Evolutionary conservation across 2,797 vertebrate species (phyloP).

Genomic region (Acrossocheilus fasciatus): DNA sequence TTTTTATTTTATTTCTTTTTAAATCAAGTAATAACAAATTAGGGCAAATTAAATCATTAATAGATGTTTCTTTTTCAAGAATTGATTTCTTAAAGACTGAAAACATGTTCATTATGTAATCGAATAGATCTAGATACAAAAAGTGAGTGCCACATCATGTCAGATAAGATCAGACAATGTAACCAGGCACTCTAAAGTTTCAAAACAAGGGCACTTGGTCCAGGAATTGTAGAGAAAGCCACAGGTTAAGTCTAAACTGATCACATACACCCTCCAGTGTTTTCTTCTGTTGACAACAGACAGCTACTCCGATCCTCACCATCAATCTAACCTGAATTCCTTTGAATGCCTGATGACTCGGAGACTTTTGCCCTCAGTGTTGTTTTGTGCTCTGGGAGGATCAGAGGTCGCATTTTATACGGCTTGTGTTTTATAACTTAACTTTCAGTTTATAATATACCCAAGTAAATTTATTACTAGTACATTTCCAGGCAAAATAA

Average conservation of each 20-base stretch:
- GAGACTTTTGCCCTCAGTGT: not conserved
- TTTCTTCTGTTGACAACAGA: not conserved
- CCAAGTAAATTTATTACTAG: conserved; percentile 5
- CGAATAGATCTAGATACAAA: no score
- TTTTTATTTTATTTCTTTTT: not conserved
- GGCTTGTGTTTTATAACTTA: not conserved
- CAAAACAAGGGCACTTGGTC: not conserved
- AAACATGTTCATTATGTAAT: not conserved
- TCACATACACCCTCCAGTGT: not conserved
- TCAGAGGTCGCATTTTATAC: not conserved
- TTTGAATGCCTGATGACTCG: not conserved
- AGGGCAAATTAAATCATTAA: not conserved
- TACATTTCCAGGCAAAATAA: not conserved
- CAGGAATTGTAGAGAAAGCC: not conserved
- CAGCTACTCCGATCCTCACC: not conserved
- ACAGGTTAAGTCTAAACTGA: not conserved
- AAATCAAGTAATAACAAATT: not conserved
- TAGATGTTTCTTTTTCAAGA: not conserved
- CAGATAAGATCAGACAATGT: no score
- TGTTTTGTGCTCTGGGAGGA: no score
- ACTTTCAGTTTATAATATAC: not conserved
- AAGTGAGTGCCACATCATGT: not conserved
- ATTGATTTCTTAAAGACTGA: no score
- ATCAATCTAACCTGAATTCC: not conserved
- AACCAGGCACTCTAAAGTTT: not conserved